These are phyloP conservation scores for Pantala flavescens DNA, from an alignment of 1,140 invertebrate genomes.

Conservation along the genomic window DNA sequence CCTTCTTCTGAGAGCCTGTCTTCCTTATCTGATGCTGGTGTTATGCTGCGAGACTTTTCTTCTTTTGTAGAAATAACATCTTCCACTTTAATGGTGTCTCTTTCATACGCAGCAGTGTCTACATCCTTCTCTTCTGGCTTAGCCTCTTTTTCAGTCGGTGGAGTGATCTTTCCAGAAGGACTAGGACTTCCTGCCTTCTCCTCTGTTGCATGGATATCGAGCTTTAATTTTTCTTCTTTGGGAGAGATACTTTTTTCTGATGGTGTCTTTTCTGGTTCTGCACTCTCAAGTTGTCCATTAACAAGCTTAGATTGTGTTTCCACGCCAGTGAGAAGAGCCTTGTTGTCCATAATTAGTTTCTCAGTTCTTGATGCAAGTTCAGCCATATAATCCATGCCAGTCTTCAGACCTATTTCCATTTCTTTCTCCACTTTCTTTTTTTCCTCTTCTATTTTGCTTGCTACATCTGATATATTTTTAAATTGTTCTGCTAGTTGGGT, in stretches of 20 bases:
- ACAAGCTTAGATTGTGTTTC: background rate
- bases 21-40: background rate
- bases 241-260: background rate
- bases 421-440: constrained; percentile 30
- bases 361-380: background rate
- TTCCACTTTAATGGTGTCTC: background rate
- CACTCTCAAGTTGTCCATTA: background rate
- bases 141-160: background rate
- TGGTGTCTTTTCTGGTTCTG: background rate
- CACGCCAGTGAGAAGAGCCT: background rate
- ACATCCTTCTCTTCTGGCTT: background rate
- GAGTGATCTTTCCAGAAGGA: background rate
- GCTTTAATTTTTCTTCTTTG: background rate
- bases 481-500: constrained; percentile 13
- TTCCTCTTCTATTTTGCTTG: constrained; percentile 26
- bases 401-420: background rate
- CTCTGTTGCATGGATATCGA: background rate
- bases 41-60: background rate
- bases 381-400: background rate
- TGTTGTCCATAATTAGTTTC: background rate
- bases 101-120: background rate
- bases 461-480: constrained; percentile 16
- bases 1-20: background rate
- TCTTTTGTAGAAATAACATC: background rate
- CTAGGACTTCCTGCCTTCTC: background rate